Conservation (phyloP, 2,888 invertebrate species). For the Tetramorium bicarinatum region DNA sequence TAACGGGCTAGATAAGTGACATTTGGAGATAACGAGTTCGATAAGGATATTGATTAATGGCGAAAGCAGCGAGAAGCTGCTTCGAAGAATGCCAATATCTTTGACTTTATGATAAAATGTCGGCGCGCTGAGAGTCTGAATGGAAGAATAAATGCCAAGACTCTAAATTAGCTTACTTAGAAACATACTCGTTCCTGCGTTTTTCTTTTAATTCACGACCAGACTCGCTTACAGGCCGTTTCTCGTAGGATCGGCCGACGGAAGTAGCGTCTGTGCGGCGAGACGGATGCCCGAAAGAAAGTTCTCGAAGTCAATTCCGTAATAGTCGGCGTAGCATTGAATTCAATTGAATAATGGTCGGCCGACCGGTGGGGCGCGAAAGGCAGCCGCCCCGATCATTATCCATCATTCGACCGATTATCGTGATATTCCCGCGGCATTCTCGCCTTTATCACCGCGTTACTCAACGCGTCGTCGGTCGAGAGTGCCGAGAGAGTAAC, state of each 20-base stretch:
- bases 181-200: background rate
- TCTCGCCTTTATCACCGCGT: conserved; percentile 78
- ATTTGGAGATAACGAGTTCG: background rate
- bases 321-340: conserved; percentile 85
- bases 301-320: conserved; percentile 86
- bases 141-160: background rate
- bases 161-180: background rate
- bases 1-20: background rate
- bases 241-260: conserved; percentile 67
- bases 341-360: conserved; percentile 86
- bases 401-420: conserved; percentile 83
- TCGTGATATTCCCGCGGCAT: conserved; percentile 82
- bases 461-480: conserved; percentile 75
- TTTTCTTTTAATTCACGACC: background rate
- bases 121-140: background rate
- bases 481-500: conserved; percentile 72
- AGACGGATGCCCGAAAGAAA: conserved; percentile 85
- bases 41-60: background rate
- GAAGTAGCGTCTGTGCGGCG: conserved; percentile 80
- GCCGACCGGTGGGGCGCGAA: conserved; percentile 73
- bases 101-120: background rate
- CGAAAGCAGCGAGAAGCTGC: background rate
- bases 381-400: conserved; percentile 84
- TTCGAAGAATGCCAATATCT: background rate
- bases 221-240: conserved; percentile 47